Evolutionary conservation across 2,797 vertebrate species (phyloP), one percentile per base, ranked within the genome.

Genomic region (Falco peregrinus): DNA sequence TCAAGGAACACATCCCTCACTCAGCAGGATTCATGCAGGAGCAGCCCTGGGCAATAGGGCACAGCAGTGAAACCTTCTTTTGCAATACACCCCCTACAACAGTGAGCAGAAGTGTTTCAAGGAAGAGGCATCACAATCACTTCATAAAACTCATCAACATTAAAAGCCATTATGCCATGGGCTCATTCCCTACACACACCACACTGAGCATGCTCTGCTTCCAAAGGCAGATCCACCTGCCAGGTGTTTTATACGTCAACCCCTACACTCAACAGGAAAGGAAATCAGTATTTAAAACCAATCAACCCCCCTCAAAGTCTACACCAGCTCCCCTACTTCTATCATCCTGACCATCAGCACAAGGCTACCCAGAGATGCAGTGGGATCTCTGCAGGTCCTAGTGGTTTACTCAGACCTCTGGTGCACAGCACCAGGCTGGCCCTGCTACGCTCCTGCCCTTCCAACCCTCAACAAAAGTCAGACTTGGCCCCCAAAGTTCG

Each of bases 1-100:
- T 95, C 78, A 84, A 87, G 79, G 59, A 73, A 31, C n/a, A 56
- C 14, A n/a, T 41, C 71, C 59, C 67, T 69, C 54, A 50, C 48
- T 64, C 43, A 73, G 70, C 75, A 79, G 47, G 6, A 28, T 4
- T 82, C 22, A n/a, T 10, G 19, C n/a, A 84, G 79, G n/a, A 29
- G 83, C 60, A 92, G 74, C 77, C 69, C 64, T 70, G 31, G 79
- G 60, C 75, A 56, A 85, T 33, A 13, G 1, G 10, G 65, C 45
- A 57, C 29, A 39, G 37, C 13, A 68, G 39, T 10, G 13, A 59
- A 88, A 89, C 28, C 17, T 20, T 18, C 70, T 87, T 84, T 57
- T 82, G 35, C 63, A 71, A 15, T 9, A 21, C 5, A 8, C 31
- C 1, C 31, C 1, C 0, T n/a, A 12, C 18, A 83, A 56, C 10